Conservation (phyloP, 2,797 vertebrate species). For the Cyclura pinguis region DNA sequence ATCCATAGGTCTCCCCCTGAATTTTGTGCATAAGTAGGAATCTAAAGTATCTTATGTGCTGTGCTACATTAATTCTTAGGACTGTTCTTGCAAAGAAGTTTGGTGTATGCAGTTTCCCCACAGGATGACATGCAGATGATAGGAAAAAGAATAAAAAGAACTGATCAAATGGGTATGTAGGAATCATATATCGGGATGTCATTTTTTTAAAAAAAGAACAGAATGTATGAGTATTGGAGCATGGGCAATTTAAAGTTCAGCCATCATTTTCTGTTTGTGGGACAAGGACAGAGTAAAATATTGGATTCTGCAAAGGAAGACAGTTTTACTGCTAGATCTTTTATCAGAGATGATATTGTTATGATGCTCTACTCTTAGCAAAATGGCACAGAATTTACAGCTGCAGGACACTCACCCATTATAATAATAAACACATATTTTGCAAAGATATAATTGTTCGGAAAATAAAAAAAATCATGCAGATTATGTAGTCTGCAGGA, state of each 20-base stretch:
- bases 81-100: background rate
- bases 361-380: background rate
- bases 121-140: background rate
- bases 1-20: no score
- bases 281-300: background rate
- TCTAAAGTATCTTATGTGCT: background rate
- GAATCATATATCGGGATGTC: background rate
- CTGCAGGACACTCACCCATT: background rate
- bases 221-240: background rate
- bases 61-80: background rate
- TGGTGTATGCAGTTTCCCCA: background rate
- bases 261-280: background rate
- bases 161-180: background rate
- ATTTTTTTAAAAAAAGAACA: background rate
- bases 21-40: background rate
- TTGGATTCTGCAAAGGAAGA: background rate
- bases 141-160: background rate
- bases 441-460: background rate
- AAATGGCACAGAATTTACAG: background rate
- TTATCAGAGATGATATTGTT: background rate
- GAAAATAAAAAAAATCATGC: background rate
- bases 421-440: background rate
- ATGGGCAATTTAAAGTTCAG: background rate
- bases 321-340: background rate
- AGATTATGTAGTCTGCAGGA: background rate